A percentile compares a stretch with the other conserved stretches of the same genome.
These are phyloP conservation scores for Daboia siamensis DNA, from an alignment of 2,113 vertebrate species.

Conservation along the genomic window DNA sequence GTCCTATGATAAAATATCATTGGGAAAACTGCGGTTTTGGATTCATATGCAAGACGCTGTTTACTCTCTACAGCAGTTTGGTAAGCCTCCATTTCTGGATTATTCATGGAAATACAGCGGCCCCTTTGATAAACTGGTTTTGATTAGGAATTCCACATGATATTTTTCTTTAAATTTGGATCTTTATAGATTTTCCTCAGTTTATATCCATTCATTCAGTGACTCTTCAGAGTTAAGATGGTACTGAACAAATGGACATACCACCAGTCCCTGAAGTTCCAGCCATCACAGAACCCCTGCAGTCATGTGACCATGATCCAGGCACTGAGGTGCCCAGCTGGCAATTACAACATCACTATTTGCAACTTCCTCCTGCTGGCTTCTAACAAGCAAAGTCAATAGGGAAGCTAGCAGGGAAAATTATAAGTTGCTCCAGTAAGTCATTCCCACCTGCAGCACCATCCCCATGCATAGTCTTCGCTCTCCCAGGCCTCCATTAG, in stretches of 20 bases:
- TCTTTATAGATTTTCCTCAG: neutral
- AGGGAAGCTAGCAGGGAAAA: neutral
- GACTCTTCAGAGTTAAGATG: neutral
- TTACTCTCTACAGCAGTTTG: conserved; percentile 92
- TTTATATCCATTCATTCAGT: neutral
- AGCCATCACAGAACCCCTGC: neutral
- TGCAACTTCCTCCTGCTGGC: neutral
- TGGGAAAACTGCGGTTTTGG: conserved; percentile 94
- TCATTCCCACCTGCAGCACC: neutral
- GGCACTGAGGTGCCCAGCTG: neutral
- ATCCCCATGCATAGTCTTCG: neutral
- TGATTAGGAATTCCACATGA: neutral
- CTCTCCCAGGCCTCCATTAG: neutral
- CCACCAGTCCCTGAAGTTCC: neutral
- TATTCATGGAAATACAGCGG: neutral
- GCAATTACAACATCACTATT: neutral
- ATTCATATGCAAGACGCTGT: conserved; percentile 99
- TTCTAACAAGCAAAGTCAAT: neutral
- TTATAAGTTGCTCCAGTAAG: neutral
- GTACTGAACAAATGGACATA: neutral
- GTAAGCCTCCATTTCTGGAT: conserved; percentile 60
- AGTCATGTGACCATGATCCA: neutral
- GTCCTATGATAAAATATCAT: conserved; percentile 90
- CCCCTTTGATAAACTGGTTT: neutral
- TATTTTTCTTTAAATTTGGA: neutral